A percentile compares a stretch with the other conserved stretches of the same genome.
Conservation (phyloP, 2,113 vertebrate genomes). For the Casuarius casuarius region DNA sequence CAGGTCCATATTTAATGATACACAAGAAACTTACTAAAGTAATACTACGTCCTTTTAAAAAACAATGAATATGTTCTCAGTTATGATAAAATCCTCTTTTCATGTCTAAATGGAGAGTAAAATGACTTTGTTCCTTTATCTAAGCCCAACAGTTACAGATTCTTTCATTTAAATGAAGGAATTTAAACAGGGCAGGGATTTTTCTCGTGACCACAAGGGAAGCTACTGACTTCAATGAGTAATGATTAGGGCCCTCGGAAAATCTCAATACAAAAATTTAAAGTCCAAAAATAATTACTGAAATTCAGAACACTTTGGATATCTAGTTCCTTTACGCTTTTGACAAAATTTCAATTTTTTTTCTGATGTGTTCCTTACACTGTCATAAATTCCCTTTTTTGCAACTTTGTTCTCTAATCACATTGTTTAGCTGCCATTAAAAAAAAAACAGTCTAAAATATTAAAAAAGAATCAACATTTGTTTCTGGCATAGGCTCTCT, state of each 20-base stretch:
- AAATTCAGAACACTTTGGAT: neutral
- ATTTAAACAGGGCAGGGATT: neutral
- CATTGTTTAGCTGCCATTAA: neutral
- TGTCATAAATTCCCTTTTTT: neutral
- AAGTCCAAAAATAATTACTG: neutral
- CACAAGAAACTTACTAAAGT: neutral
- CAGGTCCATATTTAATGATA: neutral
- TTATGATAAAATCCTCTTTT: slow-evolving; percentile 27
- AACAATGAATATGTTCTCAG: neutral
- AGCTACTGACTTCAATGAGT: neutral
- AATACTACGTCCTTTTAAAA: neutral
- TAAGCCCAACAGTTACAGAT: slow-evolving; percentile 1
- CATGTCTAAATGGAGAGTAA: slow-evolving; percentile 3
- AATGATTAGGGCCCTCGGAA: neutral
- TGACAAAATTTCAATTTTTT: neutral
- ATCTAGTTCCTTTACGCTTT: neutral
- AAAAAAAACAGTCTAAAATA: neutral
- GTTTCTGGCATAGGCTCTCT: neutral
- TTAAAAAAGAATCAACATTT: neutral
- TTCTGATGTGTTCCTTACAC: neutral
- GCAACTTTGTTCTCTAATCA: neutral
- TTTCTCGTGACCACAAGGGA: neutral
- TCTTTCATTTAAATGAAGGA: slow-evolving; percentile 8
- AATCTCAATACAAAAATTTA: neutral
- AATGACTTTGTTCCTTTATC: slow-evolving; percentile 19